Evolutionary conservation across 2,797 vertebrate genomes (phyloP).

Genomic region (Nyctalus aviator): DNA sequence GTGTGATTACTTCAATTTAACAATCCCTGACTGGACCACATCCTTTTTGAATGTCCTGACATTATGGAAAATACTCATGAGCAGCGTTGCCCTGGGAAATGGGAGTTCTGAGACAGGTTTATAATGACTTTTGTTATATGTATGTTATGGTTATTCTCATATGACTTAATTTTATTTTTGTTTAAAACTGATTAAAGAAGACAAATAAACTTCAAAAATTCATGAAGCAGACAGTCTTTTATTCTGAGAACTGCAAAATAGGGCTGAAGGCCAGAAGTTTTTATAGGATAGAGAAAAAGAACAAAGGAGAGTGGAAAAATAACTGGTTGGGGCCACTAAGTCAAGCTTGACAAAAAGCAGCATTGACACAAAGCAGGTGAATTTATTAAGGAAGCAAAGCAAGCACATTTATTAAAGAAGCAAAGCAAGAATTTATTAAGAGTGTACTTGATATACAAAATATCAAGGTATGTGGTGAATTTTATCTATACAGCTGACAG

Average conservation of each 20-base stretch:
- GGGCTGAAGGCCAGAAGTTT: not conserved
- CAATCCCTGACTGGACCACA: not conserved
- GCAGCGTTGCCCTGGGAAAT: not conserved
- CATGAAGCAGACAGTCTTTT: not conserved
- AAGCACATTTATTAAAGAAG: not conserved
- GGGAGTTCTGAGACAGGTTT: not conserved
- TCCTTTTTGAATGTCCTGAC: not conserved
- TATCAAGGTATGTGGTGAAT: not conserved
- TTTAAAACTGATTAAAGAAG: not conserved
- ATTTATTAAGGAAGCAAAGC: not conserved
- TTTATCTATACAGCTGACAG: slow-evolving; percentile 70
- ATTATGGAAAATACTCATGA: not conserved
- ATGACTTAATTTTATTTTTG: not conserved
- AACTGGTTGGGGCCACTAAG: not conserved
- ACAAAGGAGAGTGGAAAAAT: not conserved
- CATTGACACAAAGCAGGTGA: not conserved
- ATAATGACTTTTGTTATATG: not conserved
- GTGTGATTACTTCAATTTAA: slow-evolving; percentile 1
- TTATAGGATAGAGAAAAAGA: not conserved
- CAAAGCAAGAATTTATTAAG: not conserved
- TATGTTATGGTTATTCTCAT: not conserved
- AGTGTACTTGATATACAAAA: slow-evolving; percentile 22
- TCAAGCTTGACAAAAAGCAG: not conserved
- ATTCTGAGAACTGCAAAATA: not conserved
- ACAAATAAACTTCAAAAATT: not conserved